Base-by-base conservation (phyloP, 2,888 invertebrate species). In the Chouioia cunea region DNA sequence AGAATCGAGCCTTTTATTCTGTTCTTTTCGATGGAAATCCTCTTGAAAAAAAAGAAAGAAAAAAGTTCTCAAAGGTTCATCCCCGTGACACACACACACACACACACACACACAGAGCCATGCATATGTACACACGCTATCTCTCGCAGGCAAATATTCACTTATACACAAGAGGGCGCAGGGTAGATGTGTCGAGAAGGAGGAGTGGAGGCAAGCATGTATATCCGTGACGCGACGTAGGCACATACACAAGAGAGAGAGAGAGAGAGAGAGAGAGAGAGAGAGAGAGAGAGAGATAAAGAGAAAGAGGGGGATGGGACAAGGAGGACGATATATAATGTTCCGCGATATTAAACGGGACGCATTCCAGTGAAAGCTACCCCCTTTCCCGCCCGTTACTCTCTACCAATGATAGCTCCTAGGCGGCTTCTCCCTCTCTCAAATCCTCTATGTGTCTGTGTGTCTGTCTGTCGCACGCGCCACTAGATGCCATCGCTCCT, bases 341-440 rank as follows among this genome's bases (percentile, higher is more conserved):
- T 85, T 85, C 85, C 81, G 82, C 83, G 85, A 85, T 85, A 85
- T 85, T 85, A 85, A 85, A 85, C 84, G 84, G 84, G 82, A 81
- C 83, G 83, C 85, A 85, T 85, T 85, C 85, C 85, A 83, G 80
- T 79, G 79, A 80, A 36, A 81, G 80, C 82, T 81, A 60, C 81
- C 81, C 79, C 78, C 78, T 79, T 79, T 76, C 77, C 77, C 75
- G 79, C 75, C 75, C 77, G 4, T 12, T 36, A 6, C 10, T 27
- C 36, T 36, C 36, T 36, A 12, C 36, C 36, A 36, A 36, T 36
- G 36, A 6, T 36, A 59, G 46, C 57, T 59, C 36, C 67, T 48
- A 15, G 22, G 67, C 50, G 44, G 54, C 36, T 44, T 47, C 50
- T 2, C 2, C 23, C 53, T 52, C 36, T 47, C 36, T 52, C 15